Evolutionary conservation across 2,113 vertebrate genomes (phyloP), one percentile per base, ranked within the genome.

Genomic region (Synodontis membranacea): DNA sequence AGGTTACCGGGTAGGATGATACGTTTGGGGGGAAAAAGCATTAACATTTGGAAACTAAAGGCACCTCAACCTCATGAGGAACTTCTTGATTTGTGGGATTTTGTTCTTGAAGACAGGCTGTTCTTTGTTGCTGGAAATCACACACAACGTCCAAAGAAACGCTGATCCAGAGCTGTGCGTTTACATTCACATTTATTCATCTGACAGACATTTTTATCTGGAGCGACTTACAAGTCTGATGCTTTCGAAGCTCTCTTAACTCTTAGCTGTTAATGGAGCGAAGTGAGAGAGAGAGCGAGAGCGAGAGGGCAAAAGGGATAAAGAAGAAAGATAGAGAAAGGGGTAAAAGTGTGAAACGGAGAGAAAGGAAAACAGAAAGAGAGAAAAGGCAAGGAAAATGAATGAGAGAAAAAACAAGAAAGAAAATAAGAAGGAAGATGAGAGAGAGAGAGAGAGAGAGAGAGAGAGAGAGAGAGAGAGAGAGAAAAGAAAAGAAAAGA

Each of bases 1-100:
- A 62, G 66, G 75, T 84, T 84, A 84, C 48, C 72, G 54, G 42
- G 74, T 44, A 72, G 80, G 72, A 88, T 82, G 60, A 56, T 48
- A 78, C n/a, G 3, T 52, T 78, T 78, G 46, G 28, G 7, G 28
- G 6, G 10, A n/a, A 78, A 52, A 62, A 80, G 68, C 14, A 54
- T 25, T 70, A 56, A 66, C 12, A 70, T 75, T 34, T 82, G 79
- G 83, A 50, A 83, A 83, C 42, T 44, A 28, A 46, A 39, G 34
- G 14, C 34, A 25, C 28, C 21, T 52, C 62, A 70, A 56, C 50
- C 58, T 46, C 54, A 44, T 44, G 25, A 34, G 28, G 9, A 72
- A 19, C 39, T 44, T 62, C n/a, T n/a, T 34, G 81, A 68, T 68
- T 44, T 31, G 37, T 84, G 50, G 25, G 14, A n/a, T 75, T 84